Evolutionary conservation across 2,888 invertebrate genomes (phyloP).

Genomic region (Drosophila paramelanica): DNA sequence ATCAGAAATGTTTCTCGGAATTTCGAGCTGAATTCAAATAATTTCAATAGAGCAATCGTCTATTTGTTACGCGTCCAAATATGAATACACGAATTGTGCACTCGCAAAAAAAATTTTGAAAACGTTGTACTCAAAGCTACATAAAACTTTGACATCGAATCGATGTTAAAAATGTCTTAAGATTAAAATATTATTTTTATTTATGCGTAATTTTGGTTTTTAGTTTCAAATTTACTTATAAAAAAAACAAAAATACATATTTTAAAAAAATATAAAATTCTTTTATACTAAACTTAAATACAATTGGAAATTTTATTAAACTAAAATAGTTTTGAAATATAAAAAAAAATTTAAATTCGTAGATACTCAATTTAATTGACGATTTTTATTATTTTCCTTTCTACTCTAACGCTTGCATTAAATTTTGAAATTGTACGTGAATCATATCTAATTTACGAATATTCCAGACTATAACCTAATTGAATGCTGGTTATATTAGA

Average conservation of each 20-base stretch:
- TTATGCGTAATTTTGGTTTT: no score
- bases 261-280: no score
- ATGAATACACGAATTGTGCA: conserved; percentile 4
- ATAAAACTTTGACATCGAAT: neutral
- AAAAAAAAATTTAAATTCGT: no score
- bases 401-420: neutral
- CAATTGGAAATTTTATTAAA: no score
- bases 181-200: no score
- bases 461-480: neutral
- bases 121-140: neutral
- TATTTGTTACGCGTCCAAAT: conserved; percentile 30
- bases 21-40: conserved; percentile 57
- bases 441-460: neutral
- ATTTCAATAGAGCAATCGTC: conserved; percentile 66
- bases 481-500: neutral
- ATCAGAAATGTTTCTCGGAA: conserved; percentile 70
- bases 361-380: no score
- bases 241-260: no score
- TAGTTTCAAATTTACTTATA: no score
- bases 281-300: no score
- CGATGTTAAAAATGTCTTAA: no score
- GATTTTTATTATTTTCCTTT: no score
- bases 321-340: no score
- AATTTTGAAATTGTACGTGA: neutral
- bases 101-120: neutral